Evolutionary conservation across 2,888 invertebrate genomes (phyloP).

Genomic region (Rhaphigaster nebulosa): DNA sequence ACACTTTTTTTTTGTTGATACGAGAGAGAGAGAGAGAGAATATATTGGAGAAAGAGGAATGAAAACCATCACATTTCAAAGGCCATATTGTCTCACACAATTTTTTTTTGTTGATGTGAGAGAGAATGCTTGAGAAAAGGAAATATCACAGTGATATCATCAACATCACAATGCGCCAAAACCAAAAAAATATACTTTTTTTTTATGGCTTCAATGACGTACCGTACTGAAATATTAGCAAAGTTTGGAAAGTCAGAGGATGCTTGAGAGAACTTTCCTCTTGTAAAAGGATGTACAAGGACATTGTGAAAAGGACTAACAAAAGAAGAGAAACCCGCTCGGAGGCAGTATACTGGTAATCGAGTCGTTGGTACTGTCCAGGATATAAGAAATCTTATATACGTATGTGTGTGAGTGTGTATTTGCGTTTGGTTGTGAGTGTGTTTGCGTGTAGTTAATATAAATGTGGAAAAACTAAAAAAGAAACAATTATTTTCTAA

Average conservation of each 20-base stretch:
- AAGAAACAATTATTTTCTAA: too few species aligned
- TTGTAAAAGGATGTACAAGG: background rate
- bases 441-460: too few species aligned
- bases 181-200: background rate
- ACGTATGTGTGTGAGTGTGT: too few species aligned
- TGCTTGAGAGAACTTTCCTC: background rate
- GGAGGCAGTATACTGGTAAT: background rate
- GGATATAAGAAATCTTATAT: background rate
- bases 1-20: background rate
- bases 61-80: too few species aligned
- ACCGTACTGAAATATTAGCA: background rate
- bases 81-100: too few species aligned
- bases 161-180: background rate
- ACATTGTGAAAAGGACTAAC: conserved; percentile 7
- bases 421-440: too few species aligned
- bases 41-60: background rate
- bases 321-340: conserved; percentile 3
- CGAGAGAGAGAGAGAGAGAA: too few species aligned
- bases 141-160: too few species aligned
- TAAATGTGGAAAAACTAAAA: too few species aligned
- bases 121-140: too few species aligned
- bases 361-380: background rate
- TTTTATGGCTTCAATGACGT: background rate
- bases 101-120: too few species aligned
- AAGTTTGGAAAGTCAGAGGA: background rate